Evolutionary conservation across 2,797 vertebrate species (phyloP).

Genomic region (Crocidura indochinensis): DNA sequence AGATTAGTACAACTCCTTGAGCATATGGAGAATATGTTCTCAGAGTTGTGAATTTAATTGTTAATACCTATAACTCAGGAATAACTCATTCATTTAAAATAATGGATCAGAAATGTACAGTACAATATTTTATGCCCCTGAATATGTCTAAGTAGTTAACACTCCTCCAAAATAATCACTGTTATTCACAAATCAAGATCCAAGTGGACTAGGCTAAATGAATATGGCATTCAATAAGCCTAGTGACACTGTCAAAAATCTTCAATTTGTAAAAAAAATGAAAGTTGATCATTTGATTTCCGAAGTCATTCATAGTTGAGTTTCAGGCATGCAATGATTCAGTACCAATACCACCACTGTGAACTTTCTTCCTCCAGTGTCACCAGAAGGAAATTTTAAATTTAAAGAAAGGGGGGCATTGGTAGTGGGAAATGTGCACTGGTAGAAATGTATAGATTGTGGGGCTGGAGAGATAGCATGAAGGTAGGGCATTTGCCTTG

Average conservation of each 20-base stretch:
- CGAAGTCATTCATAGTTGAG: too few species aligned
- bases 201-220: neutral
- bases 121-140: constrained; percentile 30
- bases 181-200: neutral
- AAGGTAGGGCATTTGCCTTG: too few species aligned
- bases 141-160: constrained; percentile 13
- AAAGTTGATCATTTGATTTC: too few species aligned
- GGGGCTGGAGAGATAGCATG: too few species aligned
- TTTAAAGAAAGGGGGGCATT: too few species aligned
- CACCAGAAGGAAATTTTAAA: too few species aligned
- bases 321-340: too few species aligned
- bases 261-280: neutral
- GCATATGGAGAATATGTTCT: neutral
- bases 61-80: neutral
- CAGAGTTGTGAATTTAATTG: neutral
- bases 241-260: neutral
- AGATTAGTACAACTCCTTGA: neutral
- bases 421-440: too few species aligned
- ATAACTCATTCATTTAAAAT: constrained; percentile 23
- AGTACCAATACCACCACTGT: too few species aligned
- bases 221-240: too few species aligned
- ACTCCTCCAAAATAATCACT: constrained; percentile 51
- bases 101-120: neutral
- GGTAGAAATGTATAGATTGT: too few species aligned
- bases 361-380: too few species aligned